Conservation (phyloP, 1,140 invertebrate genomes). For the Littorina saxatilis region DNA sequence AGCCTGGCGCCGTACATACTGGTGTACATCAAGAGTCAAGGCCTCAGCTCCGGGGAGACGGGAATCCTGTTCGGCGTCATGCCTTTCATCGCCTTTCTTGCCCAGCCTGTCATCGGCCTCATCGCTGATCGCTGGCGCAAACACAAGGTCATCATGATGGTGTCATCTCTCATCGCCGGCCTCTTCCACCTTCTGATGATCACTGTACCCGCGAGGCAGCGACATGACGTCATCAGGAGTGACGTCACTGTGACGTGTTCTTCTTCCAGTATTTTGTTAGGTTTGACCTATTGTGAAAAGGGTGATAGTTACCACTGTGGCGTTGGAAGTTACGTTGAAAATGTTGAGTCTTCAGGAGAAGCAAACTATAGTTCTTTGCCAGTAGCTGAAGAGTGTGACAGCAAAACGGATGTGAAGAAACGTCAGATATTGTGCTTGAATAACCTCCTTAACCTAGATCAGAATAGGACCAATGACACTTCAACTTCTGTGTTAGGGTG, state of each 20-base stretch:
- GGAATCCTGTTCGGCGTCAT: constrained; percentile 48
- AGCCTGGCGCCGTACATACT: too few relatives aligned
- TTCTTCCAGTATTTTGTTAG: background rate
- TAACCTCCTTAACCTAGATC: constrained; percentile 37
- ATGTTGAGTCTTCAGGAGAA: too few relatives aligned
- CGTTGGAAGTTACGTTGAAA: background rate
- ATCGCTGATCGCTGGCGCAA: constrained; percentile 43
- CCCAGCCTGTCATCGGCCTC: constrained; percentile 40
- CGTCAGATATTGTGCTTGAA: too few relatives aligned
- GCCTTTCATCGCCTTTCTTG: constrained; percentile 48
- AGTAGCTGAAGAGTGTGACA: too few relatives aligned
- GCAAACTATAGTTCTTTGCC: too few relatives aligned
- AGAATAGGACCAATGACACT: too few relatives aligned
- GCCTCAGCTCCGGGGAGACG: constrained; percentile 37
- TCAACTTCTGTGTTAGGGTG: too few relatives aligned
- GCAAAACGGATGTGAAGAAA: background rate
- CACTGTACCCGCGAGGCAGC: constrained; percentile 48
- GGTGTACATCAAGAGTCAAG: background rate
- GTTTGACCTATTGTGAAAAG: too few relatives aligned
- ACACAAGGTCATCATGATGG: constrained; percentile 42
- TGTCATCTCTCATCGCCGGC: constrained; percentile 51
- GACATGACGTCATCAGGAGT: constrained; percentile 47
- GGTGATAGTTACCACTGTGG: too few relatives aligned
- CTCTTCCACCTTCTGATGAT: constrained; percentile 59
- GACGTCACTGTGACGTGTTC: background rate